These are phyloP conservation scores for Oryzias celebensis DNA, from an alignment of 2,113 vertebrate species.

Conservation along the genomic window DNA sequence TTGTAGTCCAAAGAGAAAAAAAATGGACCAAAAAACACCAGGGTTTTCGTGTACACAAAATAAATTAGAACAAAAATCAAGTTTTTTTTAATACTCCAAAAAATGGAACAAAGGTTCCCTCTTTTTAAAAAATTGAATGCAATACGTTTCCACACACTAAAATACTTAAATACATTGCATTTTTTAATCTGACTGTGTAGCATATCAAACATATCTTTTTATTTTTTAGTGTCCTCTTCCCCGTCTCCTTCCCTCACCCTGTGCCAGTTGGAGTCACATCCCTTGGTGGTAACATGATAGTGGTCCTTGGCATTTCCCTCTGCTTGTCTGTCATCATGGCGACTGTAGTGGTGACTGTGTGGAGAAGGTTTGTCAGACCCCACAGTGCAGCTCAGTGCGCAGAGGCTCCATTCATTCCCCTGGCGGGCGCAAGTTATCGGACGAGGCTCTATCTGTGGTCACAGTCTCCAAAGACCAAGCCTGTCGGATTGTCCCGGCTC, in stretches of 20 bases:
- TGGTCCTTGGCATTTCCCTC: slow-evolving; percentile 87
- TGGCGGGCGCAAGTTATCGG: slow-evolving; percentile 85
- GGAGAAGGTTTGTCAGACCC: slow-evolving; percentile 84
- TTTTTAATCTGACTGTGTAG: too few relatives aligned
- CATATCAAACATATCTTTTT: neutral
- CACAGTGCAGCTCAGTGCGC: slow-evolving; percentile 79
- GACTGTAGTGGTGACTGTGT: slow-evolving; percentile 88
- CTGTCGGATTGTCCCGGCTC: slow-evolving; percentile 75
- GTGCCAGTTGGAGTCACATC: slow-evolving; percentile 17
- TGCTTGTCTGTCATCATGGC: slow-evolving; percentile 89
- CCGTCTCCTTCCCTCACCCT: slow-evolving; percentile 55
- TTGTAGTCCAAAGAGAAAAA: too few relatives aligned
- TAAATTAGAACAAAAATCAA: too few relatives aligned
- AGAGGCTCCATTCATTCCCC: slow-evolving; percentile 83
- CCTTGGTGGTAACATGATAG: slow-evolving; percentile 85
- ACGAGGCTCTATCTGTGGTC: slow-evolving; percentile 89
- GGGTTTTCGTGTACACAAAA: too few relatives aligned
- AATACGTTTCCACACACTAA: neutral
- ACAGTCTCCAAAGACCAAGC: slow-evolving; percentile 83
- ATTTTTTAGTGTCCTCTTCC: slow-evolving; percentile 29
- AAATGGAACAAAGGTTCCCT: too few relatives aligned
- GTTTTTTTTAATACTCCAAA: too few relatives aligned
- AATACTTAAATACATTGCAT: too few relatives aligned
- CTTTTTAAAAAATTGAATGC: too few relatives aligned
- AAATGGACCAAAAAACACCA: too few relatives aligned